A percentile compares a stretch with the other conserved stretches of the same genome.
These are phyloP conservation scores for Pardalotus punctatus DNA, from an alignment of 2,113 vertebrate genomes.

Conservation along the genomic window DNA sequence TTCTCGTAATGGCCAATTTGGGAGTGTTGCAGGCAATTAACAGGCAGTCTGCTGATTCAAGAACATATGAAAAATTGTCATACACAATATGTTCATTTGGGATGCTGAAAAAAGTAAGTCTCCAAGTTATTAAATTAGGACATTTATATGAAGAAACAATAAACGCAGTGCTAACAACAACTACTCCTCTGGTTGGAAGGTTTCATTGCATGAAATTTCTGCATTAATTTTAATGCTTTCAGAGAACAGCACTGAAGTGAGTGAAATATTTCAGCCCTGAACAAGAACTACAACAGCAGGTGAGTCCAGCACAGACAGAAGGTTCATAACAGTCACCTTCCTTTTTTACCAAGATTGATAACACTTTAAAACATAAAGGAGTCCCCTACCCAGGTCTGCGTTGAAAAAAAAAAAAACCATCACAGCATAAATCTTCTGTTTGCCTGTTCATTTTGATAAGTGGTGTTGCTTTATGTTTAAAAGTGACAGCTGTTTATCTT, in stretches of 20 bases:
- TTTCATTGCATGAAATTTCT: slow-evolving; percentile 8
- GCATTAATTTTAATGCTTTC: slow-evolving; percentile 27
- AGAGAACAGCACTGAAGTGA: neutral
- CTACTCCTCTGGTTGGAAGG: slow-evolving; percentile 3
- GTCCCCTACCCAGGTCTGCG: fast-evolving
- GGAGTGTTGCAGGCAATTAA: slow-evolving; percentile 65
- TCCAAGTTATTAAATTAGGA: slow-evolving; percentile 15
- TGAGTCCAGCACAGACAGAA: neutral
- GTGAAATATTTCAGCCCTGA: neutral
- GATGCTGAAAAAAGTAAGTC: slow-evolving; percentile 26
- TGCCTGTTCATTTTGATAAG: neutral
- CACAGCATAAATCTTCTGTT: neutral
- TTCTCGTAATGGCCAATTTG: slow-evolving; percentile 19
- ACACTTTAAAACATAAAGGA: neutral
- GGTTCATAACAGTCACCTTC: neutral
- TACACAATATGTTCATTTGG: slow-evolving; percentile 1
- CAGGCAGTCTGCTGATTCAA: slow-evolving; percentile 47
- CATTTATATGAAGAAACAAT: slow-evolving; percentile 48
- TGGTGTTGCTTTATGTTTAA: neutral
- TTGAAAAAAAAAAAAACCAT: neutral
- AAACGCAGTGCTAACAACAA: neutral
- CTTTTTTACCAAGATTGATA: neutral
- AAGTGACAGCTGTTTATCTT: neutral
- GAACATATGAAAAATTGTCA: slow-evolving; percentile 47
- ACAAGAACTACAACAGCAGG: neutral